Conservation (phyloP, 2,797 vertebrate species). For the Clarias laeviceps region DNA sequence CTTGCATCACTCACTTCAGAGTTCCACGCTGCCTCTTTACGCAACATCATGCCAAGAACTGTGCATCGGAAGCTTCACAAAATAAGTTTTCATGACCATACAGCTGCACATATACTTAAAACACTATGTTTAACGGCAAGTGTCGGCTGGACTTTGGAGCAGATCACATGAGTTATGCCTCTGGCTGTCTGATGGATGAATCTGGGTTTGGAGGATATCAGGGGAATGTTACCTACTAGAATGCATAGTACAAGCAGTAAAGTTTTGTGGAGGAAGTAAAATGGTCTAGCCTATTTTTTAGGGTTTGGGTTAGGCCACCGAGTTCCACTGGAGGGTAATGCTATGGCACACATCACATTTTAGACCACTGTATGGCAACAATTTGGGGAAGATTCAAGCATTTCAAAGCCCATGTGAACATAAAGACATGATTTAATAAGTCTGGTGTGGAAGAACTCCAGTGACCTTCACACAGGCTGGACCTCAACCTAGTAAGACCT, state of each 20-base stretch:
- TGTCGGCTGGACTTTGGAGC: neutral
- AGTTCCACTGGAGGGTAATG: neutral
- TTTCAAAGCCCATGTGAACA: too few relatives aligned
- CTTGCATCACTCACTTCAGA: neutral
- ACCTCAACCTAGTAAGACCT: neutral
- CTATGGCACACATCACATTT: neutral
- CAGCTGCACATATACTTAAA: neutral
- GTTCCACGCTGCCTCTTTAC: neutral
- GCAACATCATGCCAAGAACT: neutral
- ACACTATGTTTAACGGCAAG: neutral
- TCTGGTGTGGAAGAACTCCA: neutral
- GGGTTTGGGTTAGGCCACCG: neutral
- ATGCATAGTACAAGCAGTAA: neutral
- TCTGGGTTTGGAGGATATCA: neutral
- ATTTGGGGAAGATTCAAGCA: neutral
- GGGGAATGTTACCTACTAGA: neutral
- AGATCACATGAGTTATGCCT: neutral
- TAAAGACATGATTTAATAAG: neutral
- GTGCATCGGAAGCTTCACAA: neutral
- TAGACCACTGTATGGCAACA: neutral
- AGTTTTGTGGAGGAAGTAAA: neutral
- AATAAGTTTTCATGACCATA: neutral
- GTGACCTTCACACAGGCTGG: neutral
- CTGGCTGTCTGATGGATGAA: neutral
- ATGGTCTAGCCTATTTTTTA: neutral